These are phyloP conservation scores for Ormyrus pomaceus DNA, from an alignment of 2,888 invertebrate species.

Conservation along the genomic window DNA sequence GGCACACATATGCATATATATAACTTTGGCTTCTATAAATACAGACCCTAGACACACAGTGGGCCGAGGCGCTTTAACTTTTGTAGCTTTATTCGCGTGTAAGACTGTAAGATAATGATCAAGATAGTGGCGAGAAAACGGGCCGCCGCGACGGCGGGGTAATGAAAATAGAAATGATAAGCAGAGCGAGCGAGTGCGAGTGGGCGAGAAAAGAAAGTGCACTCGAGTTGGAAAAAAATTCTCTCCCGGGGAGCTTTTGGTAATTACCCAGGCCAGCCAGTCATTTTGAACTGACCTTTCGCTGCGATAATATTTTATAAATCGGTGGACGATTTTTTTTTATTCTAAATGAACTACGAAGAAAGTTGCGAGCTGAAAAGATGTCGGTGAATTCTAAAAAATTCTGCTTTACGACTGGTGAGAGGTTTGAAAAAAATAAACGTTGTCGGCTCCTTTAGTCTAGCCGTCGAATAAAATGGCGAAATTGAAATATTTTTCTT, in stretches of 20 bases:
- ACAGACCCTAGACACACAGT: conserved; percentile 24
- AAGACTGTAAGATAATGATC: conserved; percentile 51
- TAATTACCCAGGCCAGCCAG: too few species aligned
- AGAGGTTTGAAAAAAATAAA: too few species aligned
- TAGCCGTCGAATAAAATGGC: too few species aligned
- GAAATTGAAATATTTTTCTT: too few species aligned
- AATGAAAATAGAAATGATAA: conserved; percentile 49
- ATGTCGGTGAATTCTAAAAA: not conserved
- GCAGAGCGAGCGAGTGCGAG: conserved; percentile 29
- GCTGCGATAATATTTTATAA: too few species aligned
- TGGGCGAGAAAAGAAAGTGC: too few species aligned
- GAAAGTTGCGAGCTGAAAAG: conserved; percentile 3
- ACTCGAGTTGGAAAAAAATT: too few species aligned
- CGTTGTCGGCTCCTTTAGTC: too few species aligned
- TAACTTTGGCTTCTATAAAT: conserved; percentile 45
- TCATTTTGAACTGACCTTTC: too few species aligned
- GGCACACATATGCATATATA: conserved; percentile 15
- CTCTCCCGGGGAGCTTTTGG: too few species aligned
- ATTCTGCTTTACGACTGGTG: not conserved
- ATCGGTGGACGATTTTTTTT: not conserved
- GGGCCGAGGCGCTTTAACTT: conserved; percentile 35
- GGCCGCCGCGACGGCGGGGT: conserved; percentile 10
- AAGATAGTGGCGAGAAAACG: conserved; percentile 36
- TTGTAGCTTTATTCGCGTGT: conserved; percentile 40
- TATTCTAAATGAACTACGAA: not conserved